Conservation (phyloP, 2,888 invertebrate genomes). For the Caenorhabditis panamensis region DNA sequence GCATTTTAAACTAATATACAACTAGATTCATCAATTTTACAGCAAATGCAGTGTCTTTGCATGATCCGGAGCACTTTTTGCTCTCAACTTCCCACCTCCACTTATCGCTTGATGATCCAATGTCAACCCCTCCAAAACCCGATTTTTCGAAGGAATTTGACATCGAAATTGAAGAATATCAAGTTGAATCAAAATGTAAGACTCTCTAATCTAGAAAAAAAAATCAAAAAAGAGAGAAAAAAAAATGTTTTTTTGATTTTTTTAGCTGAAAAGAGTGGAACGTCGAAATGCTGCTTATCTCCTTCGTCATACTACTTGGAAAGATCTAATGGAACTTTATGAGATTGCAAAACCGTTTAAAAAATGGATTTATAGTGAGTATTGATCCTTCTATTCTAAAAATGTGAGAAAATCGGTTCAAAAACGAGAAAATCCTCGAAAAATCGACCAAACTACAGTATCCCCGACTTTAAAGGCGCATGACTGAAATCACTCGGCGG, state of each 20-base stretch:
- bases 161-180: constrained; percentile 36
- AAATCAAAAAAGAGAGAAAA: not conserved
- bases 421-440: too few species aligned
- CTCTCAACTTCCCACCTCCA: constrained; percentile 51
- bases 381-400: constrained; percentile 5
- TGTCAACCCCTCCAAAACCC: constrained; percentile 1
- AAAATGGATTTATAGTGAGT: constrained; percentile 52
- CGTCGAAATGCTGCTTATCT: constrained; percentile 50
- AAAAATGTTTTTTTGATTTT: not conserved
- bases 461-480: too few species aligned
- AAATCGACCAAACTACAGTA: too few species aligned
- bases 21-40: not conserved
- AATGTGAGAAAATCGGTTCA: not conserved
- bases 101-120: constrained; percentile 30
- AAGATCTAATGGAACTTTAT: constrained; percentile 52
- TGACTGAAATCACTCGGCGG: too few species aligned
- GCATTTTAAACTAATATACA: not conserved
- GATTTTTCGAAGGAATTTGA: constrained; percentile 12
- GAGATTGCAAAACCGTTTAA: constrained; percentile 47
- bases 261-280: constrained; percentile 42
- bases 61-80: constrained; percentile 33
- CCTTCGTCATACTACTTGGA: constrained; percentile 51
- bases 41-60: constrained; percentile 41
- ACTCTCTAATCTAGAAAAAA: too few species aligned
- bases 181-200: constrained; percentile 45